Percentiles rank a stretch among this genome's conserved stretches.
Evolutionary conservation across 2,113 vertebrate genomes (phyloP).

Genomic region (Lophochroa leadbeateri): DNA sequence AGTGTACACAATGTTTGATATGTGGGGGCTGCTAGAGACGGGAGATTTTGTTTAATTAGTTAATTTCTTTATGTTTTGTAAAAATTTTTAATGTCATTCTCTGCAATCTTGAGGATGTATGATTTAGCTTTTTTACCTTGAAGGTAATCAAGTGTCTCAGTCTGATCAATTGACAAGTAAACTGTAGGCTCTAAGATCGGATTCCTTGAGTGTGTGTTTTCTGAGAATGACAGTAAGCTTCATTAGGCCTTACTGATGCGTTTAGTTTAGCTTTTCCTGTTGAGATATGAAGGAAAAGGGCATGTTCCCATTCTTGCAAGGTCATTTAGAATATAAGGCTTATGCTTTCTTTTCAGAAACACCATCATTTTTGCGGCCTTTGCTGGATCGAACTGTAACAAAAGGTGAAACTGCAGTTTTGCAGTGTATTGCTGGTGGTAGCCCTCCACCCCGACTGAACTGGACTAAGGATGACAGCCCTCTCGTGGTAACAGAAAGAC

Average conservation of each 20-base stretch:
- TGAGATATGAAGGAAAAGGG: background rate
- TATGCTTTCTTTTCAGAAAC: slow-evolving; percentile 82
- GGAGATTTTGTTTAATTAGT: background rate
- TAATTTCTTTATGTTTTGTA: background rate
- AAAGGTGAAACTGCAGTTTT: slow-evolving; percentile 93
- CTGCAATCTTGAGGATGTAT: background rate
- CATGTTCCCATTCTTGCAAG: background rate
- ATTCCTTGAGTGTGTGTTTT: background rate
- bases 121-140: background rate
- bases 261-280: slow-evolving; percentile 18
- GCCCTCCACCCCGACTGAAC: slow-evolving; percentile 89
- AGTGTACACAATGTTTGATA: background rate
- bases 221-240: background rate
- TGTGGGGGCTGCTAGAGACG: background rate
- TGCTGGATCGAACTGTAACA: slow-evolving; percentile 89
- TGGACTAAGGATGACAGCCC: slow-evolving; percentile 98
- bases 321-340: background rate
- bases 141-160: background rate
- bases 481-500: slow-evolving; percentile 87
- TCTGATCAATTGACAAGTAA: background rate
- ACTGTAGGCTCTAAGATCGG: background rate
- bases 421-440: slow-evolving; percentile 94
- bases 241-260: background rate
- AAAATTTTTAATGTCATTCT: background rate
- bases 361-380: slow-evolving; percentile 89